Conservation (phyloP, 2,888 invertebrate genomes). For the Cheiracanthium punctorium region DNA sequence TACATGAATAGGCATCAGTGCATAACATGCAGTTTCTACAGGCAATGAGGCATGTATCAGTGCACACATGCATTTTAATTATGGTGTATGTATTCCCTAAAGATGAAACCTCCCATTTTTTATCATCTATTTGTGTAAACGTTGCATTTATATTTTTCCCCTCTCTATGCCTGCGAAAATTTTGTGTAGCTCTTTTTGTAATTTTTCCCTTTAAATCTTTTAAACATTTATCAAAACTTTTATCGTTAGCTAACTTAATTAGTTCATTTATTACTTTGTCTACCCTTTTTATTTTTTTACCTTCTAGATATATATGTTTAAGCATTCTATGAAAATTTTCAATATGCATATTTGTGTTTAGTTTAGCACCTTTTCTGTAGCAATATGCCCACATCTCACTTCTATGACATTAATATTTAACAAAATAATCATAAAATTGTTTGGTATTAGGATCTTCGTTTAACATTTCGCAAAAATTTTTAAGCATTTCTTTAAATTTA, state of each 20-base stretch:
- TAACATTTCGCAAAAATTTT: background rate
- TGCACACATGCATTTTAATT: background rate
- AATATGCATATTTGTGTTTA: constrained; percentile 15
- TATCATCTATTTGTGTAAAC: background rate
- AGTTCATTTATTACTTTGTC: background rate
- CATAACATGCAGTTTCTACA: background rate
- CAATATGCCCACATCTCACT: background rate
- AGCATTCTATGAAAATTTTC: constrained; percentile 14
- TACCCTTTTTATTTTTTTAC: constrained; percentile 19
- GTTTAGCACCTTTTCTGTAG: constrained; percentile 8
- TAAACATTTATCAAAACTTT: background rate
- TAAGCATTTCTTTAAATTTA: background rate
- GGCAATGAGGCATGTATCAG: background rate
- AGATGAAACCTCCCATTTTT: background rate
- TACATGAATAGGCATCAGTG: background rate
- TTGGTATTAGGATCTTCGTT: background rate
- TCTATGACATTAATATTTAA: background rate
- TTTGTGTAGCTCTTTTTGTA: background rate
- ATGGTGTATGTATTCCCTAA: background rate
- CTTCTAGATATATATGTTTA: constrained; percentile 27
- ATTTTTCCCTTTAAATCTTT: constrained; percentile 13
- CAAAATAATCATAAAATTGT: background rate
- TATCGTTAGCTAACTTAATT: constrained; percentile 10
- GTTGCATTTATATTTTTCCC: background rate
- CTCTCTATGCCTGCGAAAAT: background rate